Evolutionary conservation across 23 tunicate genomes (phyloP), one percentile per base, ranked within the genome.

Genomic region (Oikopleura vanhoeffeni): DNA sequence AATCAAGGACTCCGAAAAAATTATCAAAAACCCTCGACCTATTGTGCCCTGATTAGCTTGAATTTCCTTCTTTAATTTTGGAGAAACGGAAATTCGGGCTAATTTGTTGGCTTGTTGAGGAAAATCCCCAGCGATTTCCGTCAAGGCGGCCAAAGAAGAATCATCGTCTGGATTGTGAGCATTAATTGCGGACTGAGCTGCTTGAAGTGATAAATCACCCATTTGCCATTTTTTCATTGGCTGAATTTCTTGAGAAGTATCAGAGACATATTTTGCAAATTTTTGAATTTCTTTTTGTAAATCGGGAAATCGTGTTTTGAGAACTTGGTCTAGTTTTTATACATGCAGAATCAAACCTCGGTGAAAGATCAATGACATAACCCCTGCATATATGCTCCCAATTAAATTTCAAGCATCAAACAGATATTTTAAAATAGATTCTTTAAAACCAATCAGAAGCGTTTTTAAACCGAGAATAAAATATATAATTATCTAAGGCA

Each of bases 321-420:
- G 85, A n/a, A n/a, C n/a, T n/a, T n/a, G n/a, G n/a, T n/a, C n/a
- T n/a, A n/a, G n/a, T n/a, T 30, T 60, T 87, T 39, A 82, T 41
- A 83, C 89, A 92, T 60, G 89, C 91, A 76, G 89, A 92, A 1
- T 92, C 97, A 39, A n/a, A n/a, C n/a, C n/a, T n/a, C n/a, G n/a
- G n/a, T n/a, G n/a, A n/a, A n/a, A n/a, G n/a, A n/a, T n/a, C n/a
- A n/a, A n/a, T n/a, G n/a, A n/a, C n/a, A n/a, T n/a, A n/a, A n/a
- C n/a, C n/a, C n/a, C n/a, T n/a, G n/a, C n/a, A n/a, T n/a, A n/a
- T n/a, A n/a, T n/a, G n/a, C n/a, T n/a, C n/a, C n/a, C n/a, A n/a
- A n/a, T n/a, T n/a, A n/a, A n/a, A n/a, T n/a, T n/a, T n/a, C n/a
- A n/a, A n/a, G n/a, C n/a, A n/a, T n/a, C n/a, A n/a, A n/a, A n/a